Base-by-base conservation (phyloP, 2,888 invertebrate species). In the Leptopilina drosophilae region DNA sequence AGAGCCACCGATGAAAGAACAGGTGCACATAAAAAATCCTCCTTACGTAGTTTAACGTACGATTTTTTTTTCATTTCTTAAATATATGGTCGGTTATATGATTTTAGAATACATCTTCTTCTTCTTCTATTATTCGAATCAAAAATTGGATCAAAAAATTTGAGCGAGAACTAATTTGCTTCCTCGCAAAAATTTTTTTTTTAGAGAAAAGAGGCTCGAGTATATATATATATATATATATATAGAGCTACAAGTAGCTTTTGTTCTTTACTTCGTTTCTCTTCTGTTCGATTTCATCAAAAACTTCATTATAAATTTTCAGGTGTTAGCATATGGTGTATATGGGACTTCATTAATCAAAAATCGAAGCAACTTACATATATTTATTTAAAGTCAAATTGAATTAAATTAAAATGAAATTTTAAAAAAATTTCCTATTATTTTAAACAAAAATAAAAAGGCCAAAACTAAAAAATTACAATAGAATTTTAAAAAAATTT, bases 1-100 rank as follows among this genome's bases (percentile, higher is more conserved):
- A 33, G 33, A 81, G 77, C 73, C 76, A 80, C 82, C 82, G 76
- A 80, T 82, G 83, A 81, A 69, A 75, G 81, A 83, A 82, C 83
- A 83, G 82, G 82, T 83, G 83, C 78, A 64, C 40, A 64, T 73
- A 69, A 69, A 69, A 69, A 69, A 69, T 69, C 14, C 53, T 49
- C 49, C 69, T 49, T 49, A 12, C 15, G 62, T 69, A 69, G 69
- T 69, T 49, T 69, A 69, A 69, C 26, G 20, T 69, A 14, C 49
- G 69, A 69, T 69, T 26, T 20, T 20, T 26, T 53, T 49, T 7
- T 20, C 12, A 5, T 49, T 20, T 46, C 9, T 53, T 49, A 20
- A 69, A 69, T 69, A 49, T 12, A 15, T 46, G 67, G 67, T 42
- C 11, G 67, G 40, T 42, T 33, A 42, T 46, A 69, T 53, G 49